Conservation (phyloP, 2,113 vertebrate genomes). For the Prionailurus viverrinus region DNA sequence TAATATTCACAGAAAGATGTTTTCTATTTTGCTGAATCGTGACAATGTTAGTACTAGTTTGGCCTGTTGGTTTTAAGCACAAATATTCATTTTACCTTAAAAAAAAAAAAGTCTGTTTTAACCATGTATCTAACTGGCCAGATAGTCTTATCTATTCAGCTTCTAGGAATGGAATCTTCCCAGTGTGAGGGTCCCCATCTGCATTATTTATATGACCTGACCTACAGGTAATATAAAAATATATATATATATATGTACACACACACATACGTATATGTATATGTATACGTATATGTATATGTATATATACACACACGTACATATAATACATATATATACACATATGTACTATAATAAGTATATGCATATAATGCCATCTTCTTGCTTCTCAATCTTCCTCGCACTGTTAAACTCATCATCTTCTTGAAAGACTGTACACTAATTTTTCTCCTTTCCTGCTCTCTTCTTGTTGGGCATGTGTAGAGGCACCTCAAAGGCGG, state of each 20-base stretch:
- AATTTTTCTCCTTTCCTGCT: background rate
- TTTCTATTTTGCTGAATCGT: background rate
- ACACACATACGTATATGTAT: too few species aligned
- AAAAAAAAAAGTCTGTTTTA: background rate
- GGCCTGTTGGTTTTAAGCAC: background rate
- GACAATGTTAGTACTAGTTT: background rate
- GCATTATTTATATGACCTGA: background rate
- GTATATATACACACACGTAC: too few species aligned
- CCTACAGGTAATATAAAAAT: background rate
- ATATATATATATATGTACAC: too few species aligned
- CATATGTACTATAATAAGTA: too few species aligned
- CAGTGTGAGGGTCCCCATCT: background rate
- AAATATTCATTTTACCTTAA: background rate
- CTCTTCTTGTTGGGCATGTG: background rate
- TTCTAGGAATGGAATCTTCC: background rate
- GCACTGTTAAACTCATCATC: background rate
- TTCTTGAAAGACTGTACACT: background rate
- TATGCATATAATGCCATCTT: background rate
- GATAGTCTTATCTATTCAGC: background rate
- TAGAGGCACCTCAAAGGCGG: background rate
- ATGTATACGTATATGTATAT: too few species aligned
- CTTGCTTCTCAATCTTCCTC: background rate
- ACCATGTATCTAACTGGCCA: background rate
- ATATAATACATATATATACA: too few species aligned
- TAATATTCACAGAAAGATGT: background rate